Base-by-base conservation (phyloP, 2,113 vertebrate genomes). In the Scartelaos histophorus region DNA sequence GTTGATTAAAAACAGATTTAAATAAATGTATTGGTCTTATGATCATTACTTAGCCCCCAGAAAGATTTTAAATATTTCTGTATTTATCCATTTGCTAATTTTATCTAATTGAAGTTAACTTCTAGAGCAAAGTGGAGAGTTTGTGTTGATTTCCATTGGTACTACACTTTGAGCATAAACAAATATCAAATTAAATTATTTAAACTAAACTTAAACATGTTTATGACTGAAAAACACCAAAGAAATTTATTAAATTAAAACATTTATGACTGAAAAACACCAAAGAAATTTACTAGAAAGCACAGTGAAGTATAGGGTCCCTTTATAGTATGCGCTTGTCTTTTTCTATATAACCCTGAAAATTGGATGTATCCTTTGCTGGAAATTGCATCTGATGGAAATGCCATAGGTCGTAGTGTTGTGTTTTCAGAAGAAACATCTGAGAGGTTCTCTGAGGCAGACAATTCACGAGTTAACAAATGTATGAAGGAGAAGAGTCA, bases 301-400 rank as follows among this genome's bases (percentile, higher is more conserved):
- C 25, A 6, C 24, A 17, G 58, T 2, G 17, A 61, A 34, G 58
- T 34, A 3, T 29, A 61, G 5, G 13, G 25, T 17, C 15, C 15
- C 13, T 61, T 61, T 64, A 22, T 16, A 47, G 7, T 58, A 54
- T 60, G 43, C 45, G 29, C 49, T 6, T 24, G 13, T 34, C 60
- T 25, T 61, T 64, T 73, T 57, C 25, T 24, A 43, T 11, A 54
- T 43, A 67, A 73, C 35, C 69, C 46, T 29, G 61, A 15, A 66
- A 53, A 69, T 54, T 29, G 47, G 17, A 71, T 60, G 3, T 75
- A 16, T 67, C 70, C 68, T 76, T 70, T 67, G 47, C 49, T 17
- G 54, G 22, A 82, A 35, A 71, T 51, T 24, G 15, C 24, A 66
- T 82, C 69, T 76, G 43, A 80, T 82, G 34, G 66, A 70, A 76